Conservation (phyloP, 2,113 vertebrate species). For the Ptychochromis oligacanthus region DNA sequence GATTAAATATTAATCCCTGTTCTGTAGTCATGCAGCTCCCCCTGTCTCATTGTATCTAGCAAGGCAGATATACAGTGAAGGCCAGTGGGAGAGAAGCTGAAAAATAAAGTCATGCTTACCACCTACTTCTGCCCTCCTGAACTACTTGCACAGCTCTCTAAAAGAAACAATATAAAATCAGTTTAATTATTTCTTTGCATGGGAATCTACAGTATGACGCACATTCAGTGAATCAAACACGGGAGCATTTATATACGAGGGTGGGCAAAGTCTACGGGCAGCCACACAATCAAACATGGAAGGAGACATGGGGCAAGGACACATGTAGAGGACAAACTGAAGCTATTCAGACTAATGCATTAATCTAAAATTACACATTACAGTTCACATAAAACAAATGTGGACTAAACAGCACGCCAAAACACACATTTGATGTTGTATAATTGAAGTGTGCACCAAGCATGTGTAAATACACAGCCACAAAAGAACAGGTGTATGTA, state of each 20-base stretch:
- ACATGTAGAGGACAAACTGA: conserved; percentile 15
- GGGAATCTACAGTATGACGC: conserved; percentile 8
- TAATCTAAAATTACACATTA: neutral
- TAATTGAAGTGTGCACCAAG: conserved; percentile 10
- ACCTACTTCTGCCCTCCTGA: neutral
- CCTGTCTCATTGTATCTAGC: conserved; percentile 42
- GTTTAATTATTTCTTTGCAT: conserved; percentile 40
- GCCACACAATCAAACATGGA: conserved; percentile 4
- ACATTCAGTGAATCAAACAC: conserved; percentile 9
- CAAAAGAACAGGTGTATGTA: conserved; percentile 25
- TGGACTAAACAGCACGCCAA: neutral
- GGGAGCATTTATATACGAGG: conserved; percentile 35
- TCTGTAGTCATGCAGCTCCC: conserved; percentile 33
- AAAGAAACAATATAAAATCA: conserved; percentile 38
- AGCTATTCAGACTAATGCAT: neutral
- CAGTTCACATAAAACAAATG: conserved; percentile 13
- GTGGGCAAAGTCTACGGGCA: conserved; percentile 3
- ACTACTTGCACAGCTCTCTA: conserved; percentile 10
- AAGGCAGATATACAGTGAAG: conserved; percentile 1
- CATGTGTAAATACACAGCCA: conserved; percentile 2
- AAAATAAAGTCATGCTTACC: conserved; percentile 39
- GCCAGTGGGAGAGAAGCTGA: neutral
- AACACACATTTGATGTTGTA: neutral
- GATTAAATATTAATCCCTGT: conserved; percentile 70
- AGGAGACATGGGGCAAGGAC: conserved; percentile 15